Conservation (phyloP, 2,888 invertebrate genomes). For the Diachrysia chrysitis region DNA sequence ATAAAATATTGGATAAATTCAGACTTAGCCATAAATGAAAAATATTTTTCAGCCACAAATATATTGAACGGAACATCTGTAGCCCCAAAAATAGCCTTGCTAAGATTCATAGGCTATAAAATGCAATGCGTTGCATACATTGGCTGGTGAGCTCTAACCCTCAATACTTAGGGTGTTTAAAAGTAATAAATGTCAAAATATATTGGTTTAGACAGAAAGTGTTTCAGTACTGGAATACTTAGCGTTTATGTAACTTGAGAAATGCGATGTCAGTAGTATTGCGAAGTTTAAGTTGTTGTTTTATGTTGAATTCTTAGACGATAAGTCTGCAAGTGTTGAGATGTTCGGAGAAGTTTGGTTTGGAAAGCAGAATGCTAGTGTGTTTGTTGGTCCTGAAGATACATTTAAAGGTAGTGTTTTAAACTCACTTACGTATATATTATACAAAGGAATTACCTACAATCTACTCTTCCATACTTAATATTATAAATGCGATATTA, state of each 20-base stretch:
- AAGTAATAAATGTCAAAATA: conserved; percentile 64
- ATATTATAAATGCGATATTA: no score
- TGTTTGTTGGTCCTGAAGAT: no score
- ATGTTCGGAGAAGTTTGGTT: no score
- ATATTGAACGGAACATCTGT: conserved; percentile 71
- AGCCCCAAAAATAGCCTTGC: conserved; percentile 72
- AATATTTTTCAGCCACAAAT: conserved; percentile 37
- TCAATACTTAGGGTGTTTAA: conserved; percentile 76
- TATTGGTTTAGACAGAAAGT: conserved; percentile 28
- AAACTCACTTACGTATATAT: no score
- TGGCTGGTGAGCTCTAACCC: conserved; percentile 70
- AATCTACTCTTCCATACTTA: no score
- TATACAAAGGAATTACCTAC: no score
- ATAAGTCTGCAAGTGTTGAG: background rate
- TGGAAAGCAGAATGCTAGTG: no score
- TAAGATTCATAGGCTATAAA: conserved; percentile 72
- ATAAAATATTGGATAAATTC: no score
- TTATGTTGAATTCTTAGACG: background rate
- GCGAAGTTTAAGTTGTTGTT: background rate
- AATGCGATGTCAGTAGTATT: conserved; percentile 9
- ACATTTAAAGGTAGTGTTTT: no score
- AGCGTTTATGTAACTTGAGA: conserved; percentile 42
- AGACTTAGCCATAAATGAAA: conserved; percentile 25
- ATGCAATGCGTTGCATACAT: conserved; percentile 66
- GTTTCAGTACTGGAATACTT: conserved; percentile 45